A percentile compares a stretch with the other conserved stretches of the same genome.
Conservation (phyloP, 2,113 vertebrate species). For the Bujurquina vittata region DNA sequence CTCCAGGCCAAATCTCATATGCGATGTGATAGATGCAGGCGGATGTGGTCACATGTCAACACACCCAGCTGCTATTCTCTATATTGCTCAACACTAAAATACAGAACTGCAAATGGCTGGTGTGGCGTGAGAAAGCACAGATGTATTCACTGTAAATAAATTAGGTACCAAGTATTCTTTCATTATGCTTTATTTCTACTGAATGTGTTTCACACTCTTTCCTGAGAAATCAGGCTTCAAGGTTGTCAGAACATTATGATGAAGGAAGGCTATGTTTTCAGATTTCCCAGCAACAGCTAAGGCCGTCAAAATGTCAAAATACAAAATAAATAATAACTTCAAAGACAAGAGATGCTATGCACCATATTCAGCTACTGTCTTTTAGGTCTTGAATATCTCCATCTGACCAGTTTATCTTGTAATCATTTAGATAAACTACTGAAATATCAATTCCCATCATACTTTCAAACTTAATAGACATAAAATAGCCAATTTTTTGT, state of each 20-base stretch:
- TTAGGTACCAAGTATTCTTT: neutral
- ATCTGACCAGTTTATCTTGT: neutral
- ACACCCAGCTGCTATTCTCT: neutral
- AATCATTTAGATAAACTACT: neutral
- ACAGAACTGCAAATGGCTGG: neutral
- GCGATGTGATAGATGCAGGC: neutral
- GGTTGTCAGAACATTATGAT: neutral
- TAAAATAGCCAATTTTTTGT: neutral
- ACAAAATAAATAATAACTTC: neutral
- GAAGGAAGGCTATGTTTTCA: neutral
- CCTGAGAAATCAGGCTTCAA: neutral
- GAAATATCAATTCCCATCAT: neutral
- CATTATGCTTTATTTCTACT: neutral
- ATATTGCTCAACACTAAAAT: neutral
- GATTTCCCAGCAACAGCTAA: neutral
- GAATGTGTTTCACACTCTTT: neutral
- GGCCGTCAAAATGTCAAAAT: neutral
- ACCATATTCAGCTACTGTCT: neutral
- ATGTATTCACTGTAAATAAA: neutral
- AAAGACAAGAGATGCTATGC: neutral
- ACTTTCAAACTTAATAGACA: neutral
- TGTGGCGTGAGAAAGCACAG: neutral
- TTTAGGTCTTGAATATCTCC: neutral
- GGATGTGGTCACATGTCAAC: neutral
- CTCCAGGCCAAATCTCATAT: neutral